Percentiles rank a stretch among this genome's conserved stretches.
These are phyloP conservation scores for Cottoperca gobio DNA, from an alignment of 2,797 vertebrate species.

Conservation along the genomic window DNA sequence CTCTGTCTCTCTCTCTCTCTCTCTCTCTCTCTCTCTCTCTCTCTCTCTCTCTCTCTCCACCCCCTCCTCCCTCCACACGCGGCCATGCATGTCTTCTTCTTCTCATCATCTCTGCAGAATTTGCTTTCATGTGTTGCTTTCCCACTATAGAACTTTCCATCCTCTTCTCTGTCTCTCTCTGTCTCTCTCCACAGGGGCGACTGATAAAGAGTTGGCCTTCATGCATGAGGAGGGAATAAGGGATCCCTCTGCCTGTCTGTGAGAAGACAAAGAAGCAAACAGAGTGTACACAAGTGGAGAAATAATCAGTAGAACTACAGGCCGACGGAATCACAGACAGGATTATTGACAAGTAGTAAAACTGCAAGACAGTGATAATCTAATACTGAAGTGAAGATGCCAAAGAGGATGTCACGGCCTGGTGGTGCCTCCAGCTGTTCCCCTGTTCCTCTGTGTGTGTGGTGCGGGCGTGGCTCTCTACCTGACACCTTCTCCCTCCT, in stretches of 20 bases:
- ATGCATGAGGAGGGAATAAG: slow-evolving; percentile 74
- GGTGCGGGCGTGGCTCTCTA: too few relatives aligned
- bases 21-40: too few relatives aligned
- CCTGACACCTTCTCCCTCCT: too few relatives aligned
- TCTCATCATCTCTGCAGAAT: not conserved
- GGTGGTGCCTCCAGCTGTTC: too few relatives aligned
- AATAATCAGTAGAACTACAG: slow-evolving; percentile 28
- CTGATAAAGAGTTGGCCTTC: slow-evolving; percentile 59
- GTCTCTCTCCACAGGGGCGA: slow-evolving; percentile 34
- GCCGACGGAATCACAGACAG: not conserved
- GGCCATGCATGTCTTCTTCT: slow-evolving; percentile 7
- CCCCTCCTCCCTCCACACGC: too few relatives aligned
- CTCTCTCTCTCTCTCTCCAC: too few relatives aligned
- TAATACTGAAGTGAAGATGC: not conserved
- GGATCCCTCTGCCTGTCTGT: slow-evolving; percentile 49
- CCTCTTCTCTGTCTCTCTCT: not conserved
- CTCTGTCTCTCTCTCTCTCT: too few relatives aligned
- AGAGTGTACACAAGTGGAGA: slow-evolving; percentile 34
- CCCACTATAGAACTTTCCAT: slow-evolving; percentile 25
- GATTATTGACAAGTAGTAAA: slow-evolving; percentile 21
- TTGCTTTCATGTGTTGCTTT: not conserved
- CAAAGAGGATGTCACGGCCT: not conserved
- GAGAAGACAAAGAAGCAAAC: slow-evolving; percentile 55
- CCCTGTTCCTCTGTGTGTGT: too few relatives aligned
- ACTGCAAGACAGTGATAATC: not conserved